Percentiles rank a stretch among this genome's conserved stretches.
Conservation (phyloP, 92 coral and sea anemone species). For the Zoanthus sociatus region DNA sequence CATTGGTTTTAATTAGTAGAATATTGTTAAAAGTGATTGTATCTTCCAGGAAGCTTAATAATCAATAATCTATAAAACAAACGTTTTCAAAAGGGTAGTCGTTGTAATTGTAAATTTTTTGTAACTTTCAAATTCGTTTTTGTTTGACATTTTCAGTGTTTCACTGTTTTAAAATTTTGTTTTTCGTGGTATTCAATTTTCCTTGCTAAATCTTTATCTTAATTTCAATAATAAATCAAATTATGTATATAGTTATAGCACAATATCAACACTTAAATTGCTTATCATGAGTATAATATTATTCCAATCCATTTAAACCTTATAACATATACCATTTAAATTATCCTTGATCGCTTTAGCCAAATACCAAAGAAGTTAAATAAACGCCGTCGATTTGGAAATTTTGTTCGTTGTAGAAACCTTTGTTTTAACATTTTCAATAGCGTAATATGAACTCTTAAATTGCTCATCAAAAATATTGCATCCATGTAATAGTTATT, state of each 20-base stretch:
- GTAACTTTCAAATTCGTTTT: not conserved
- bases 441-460: not conserved
- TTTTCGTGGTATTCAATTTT: not conserved
- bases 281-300: not conserved
- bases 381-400: not conserved
- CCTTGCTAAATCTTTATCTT: not conserved
- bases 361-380: not conserved
- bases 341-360: not conserved
- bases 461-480: not conserved
- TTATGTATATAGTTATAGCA: not conserved
- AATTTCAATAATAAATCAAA: not conserved
- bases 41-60: not conserved
- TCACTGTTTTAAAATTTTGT: not conserved
- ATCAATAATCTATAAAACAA: not conserved
- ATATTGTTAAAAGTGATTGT: not conserved
- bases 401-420: too few relatives aligned
- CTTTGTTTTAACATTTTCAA: not conserved
- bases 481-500: not conserved
- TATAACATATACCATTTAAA: not conserved
- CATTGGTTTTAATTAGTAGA: constrained; percentile 21
- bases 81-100: not conserved
- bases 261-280: not conserved
- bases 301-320: too few relatives aligned
- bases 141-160: not conserved
- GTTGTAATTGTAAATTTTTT: not conserved